Base-by-base conservation (phyloP, 2,888 invertebrate genomes). In the Venustoraphidia nigricollis region DNA sequence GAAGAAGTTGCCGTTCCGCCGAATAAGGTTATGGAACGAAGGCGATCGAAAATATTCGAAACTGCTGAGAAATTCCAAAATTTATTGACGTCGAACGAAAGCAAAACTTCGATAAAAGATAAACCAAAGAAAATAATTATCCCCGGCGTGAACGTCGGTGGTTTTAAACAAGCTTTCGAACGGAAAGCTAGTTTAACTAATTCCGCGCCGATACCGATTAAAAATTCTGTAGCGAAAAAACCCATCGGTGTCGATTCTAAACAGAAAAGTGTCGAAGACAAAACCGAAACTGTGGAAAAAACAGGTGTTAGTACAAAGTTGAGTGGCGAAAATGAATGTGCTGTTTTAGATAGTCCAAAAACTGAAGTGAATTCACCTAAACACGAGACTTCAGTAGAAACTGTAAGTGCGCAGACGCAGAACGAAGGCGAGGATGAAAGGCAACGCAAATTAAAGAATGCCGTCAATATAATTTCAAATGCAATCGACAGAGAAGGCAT, bases 151-250 rank as follows among this genome's bases (percentile, higher is more conserved):
- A 89, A 84, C 62, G 89, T 91, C 1, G 87, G 85, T 46, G 89
- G 84, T 60, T 89, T 85, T 56, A 90, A 89, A 57, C 83, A 84
- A 58, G 88, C 86, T 57, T 91, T 88, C 60, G 89, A 91, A 64
- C 73, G 85, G 47, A 81, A 84, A 64, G 83, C 84, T 1, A 83
- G 81, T 44, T 70, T 81, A 39, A 71, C 69, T 1, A 63, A 66
- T 36, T 59, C 63, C 2, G 59, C 64, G 2, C 62, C 65, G 10
- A 62, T 64, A 2, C 64, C 63, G 53, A 54, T 62, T 46, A 69
- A 67, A 56, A 61, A 53, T 40, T 57, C 56, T 50, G 56, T 62
- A 14, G 57, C 65, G 10, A 63, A 65, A 48, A 56, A 66, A 34
- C 62, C 62, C 44, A 61, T 62, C 45, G 62, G 62, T 43, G 60